Percentiles rank a stretch among this genome's conserved stretches.
phyloP scores from a whole-genome alignment of 2,797 vertebrate genomes.

The Gambusia yucatana region DNA sequence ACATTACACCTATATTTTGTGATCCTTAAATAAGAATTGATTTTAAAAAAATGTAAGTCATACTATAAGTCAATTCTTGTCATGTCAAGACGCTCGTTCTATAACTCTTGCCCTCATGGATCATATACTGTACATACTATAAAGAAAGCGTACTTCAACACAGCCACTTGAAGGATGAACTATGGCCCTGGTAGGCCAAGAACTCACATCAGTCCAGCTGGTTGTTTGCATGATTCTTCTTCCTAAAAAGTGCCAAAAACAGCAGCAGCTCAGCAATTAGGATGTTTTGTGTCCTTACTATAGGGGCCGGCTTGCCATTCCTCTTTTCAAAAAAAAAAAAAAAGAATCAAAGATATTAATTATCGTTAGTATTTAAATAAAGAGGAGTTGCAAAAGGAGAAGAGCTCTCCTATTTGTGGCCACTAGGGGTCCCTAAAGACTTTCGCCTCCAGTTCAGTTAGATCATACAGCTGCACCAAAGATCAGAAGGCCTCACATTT shows the following conservation, averaged over 20 bases:
- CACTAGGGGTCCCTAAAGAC: constrained; percentile 73
- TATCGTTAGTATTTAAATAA: constrained; percentile 10
- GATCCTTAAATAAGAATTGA: constrained; percentile 31
- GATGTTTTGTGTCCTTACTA: constrained; percentile 11
- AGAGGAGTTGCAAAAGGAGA: constrained; percentile 8
- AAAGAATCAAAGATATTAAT: constrained; percentile 17
- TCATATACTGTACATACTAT: constrained; percentile 55
- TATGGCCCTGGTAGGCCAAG: constrained; percentile 22
- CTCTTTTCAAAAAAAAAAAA: constrained; percentile 3
- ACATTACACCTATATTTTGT: constrained; percentile 32
- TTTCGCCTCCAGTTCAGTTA: constrained; percentile 46
- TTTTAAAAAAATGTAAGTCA: constrained; percentile 50
- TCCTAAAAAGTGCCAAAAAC: constrained; percentile 70
- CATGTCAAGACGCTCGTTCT: constrained; percentile 62
- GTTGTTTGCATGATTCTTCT: constrained; percentile 48
- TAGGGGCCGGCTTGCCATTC: constrained; percentile 25
- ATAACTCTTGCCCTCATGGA: constrained; percentile 48
- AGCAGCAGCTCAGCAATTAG: constrained; percentile 18
- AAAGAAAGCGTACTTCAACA: constrained; percentile 25
- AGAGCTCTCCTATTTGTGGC: constrained; percentile 42
- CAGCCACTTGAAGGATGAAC: constrained; percentile 36
- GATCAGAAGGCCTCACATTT: constrained; percentile 58
- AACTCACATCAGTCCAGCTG: constrained; percentile 14
- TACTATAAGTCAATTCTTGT: constrained; percentile 61
- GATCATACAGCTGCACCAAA: constrained; percentile 69